A percentile compares a stretch with the other conserved stretches of the same genome.
Evolutionary conservation across 2,888 invertebrate genomes (phyloP).

Genomic region (Mimachlamys varia): DNA sequence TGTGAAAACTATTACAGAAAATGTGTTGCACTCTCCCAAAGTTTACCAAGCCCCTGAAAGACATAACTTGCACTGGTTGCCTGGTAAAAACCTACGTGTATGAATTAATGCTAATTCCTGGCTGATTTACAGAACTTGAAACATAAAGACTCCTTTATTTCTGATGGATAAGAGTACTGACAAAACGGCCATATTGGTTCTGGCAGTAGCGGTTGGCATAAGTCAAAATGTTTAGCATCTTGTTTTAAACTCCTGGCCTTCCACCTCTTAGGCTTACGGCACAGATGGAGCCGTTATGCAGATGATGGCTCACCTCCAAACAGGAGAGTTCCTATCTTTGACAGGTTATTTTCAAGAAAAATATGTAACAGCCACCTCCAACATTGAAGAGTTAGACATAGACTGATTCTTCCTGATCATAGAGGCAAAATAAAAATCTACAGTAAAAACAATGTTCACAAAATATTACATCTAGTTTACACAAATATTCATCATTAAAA

Average conservation of each 20-base stretch:
- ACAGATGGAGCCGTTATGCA: background rate
- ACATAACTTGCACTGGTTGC: background rate
- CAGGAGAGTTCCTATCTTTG: background rate
- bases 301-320: constrained; percentile 17
- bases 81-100: background rate
- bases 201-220: constrained; percentile 7
- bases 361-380: constrained; percentile 21
- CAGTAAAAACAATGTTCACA: background rate
- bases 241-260: background rate
- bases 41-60: background rate
- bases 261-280: background rate
- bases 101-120: background rate
- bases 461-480: no score
- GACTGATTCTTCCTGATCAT: background rate
- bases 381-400: constrained; percentile 11
- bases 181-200: constrained; percentile 2
- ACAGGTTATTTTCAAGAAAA: background rate
- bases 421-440: background rate
- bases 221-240: constrained; percentile 31
- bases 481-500: no score
- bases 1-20: background rate
- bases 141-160: constrained; percentile 5
- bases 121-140: background rate
- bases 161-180: background rate
- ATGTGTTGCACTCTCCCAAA: background rate